A percentile compares a stretch with the other conserved stretches of the same genome.
Conservation (phyloP, 1,140 invertebrate genomes). For the Cydia splendana region DNA sequence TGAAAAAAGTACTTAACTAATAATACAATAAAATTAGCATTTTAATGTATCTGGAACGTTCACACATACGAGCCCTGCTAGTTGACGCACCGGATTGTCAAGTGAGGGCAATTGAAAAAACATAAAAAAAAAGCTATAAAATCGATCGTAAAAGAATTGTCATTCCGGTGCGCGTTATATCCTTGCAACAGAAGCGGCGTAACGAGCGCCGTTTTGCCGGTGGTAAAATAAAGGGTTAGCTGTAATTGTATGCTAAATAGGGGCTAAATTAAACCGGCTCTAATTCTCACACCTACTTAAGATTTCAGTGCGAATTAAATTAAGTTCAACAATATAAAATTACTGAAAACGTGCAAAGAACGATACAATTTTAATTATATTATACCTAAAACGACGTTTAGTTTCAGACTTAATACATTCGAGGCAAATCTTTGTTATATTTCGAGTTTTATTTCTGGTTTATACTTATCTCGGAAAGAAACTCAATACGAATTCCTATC, state of each 20-base stretch:
- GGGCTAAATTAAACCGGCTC: neutral
- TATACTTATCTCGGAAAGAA: constrained; percentile 29
- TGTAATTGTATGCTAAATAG: neutral
- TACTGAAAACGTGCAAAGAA: constrained; percentile 24
- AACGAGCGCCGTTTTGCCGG: constrained; percentile 3
- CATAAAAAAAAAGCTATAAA: constrained; percentile 77
- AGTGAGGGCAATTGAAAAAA: constrained; percentile 67
- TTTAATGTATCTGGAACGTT: constrained; percentile 61
- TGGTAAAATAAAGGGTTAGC: neutral
- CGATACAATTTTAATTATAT: constrained; percentile 25
- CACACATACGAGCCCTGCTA: constrained; percentile 66
- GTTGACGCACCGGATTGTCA: constrained; percentile 69
- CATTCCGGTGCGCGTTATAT: constrained; percentile 47
- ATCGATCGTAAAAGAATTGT: constrained; percentile 73
- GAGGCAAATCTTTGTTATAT: constrained; percentile 23
- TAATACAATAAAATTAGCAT: constrained; percentile 70
- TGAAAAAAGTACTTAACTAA: constrained; percentile 47
- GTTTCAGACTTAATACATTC: constrained; percentile 16
- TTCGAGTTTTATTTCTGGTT: constrained; percentile 29
- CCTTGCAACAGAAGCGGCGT: constrained; percentile 17
- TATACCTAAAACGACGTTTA: neutral
- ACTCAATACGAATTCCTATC: constrained; percentile 41
- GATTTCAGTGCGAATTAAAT: neutral
- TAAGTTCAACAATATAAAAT: constrained; percentile 19
- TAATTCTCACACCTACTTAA: neutral